Base-by-base conservation (phyloP, 2,888 invertebrate genomes). In the Lamellibrachia satsuma region DNA sequence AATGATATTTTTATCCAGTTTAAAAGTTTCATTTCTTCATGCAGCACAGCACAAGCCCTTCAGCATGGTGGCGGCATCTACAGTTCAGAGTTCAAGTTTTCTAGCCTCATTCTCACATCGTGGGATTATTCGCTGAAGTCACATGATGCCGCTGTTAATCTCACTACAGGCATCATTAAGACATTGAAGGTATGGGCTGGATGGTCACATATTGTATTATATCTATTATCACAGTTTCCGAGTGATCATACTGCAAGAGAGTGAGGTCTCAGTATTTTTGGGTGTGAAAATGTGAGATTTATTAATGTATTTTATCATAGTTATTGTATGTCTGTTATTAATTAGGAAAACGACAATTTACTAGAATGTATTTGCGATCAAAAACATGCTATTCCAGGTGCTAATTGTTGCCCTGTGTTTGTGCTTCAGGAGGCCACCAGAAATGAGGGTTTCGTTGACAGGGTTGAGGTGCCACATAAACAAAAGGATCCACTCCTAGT, bases 91-190 rank as follows among this genome's bases (percentile, higher is more conserved):
- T 94, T 92, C 91, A 93, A 93, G 52, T 95, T 95, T 92, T 93
- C 94, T 8, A 92, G 94, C 15, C 92, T 95, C 92, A 52, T 94
- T 8, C 94, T 94, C 93, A 94, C 95, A 4, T 95, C 94, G 0
- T 95, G 95, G 95, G 95, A 95, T 92, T 94, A 95, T 92, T 94
- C 94, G 8, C 94, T 95, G 15, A 94, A 94, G 11, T 94, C 94
- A 51, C 2, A 52, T 2, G 94, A 94, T 90, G 95, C 94, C 0
- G 92, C 94, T n/a, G 75, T 91, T 11, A 95, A 95, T 90, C 93
- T 95, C 9, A 93, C 94, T 3, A 94, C 94, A 91, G 94, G 95
- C 52, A 94, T 95, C 51, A 92, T 94, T 9, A 95, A 94, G 93
- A 93, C 94, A 8, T 93, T 95, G 6, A 95, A 94, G 94, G 95